A percentile compares a stretch with the other conserved stretches of the same genome.
Evolutionary conservation across 35 echinoderm and acorn worm genomes (phyloP).

Genomic region (Lytechinus variegatus): DNA sequence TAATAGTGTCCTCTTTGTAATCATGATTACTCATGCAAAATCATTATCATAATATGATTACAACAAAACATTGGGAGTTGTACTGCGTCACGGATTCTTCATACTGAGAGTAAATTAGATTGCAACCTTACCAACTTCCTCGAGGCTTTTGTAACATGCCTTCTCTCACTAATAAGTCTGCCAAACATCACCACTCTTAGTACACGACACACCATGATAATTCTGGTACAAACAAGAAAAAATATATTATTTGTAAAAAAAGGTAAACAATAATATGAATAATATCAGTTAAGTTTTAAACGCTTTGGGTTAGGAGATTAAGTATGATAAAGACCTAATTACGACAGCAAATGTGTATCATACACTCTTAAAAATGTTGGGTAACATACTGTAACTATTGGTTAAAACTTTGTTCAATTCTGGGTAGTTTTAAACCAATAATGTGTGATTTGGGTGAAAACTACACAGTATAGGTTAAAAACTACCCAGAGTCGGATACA

Average conservation of each 20-base stretch:
- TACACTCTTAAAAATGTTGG: too few species aligned
- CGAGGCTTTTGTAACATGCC: constrained; percentile 89
- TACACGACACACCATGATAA: constrained; percentile 85
- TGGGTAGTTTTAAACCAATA: too few species aligned
- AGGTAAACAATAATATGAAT: not conserved
- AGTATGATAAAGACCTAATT: too few species aligned
- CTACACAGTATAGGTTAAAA: too few species aligned
- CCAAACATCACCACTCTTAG: constrained; percentile 75
- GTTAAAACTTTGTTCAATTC: too few species aligned
- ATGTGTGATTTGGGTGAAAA: too few species aligned
- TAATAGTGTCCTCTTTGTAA: not conserved
- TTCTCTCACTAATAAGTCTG: constrained; percentile 86
- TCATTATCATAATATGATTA: not conserved
- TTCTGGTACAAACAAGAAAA: constrained; percentile 55
- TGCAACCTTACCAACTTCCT: constrained; percentile 81
- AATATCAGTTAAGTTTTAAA: not conserved
- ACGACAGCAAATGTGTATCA: too few species aligned
- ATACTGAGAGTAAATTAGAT: not conserved
- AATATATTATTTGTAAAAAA: not conserved
- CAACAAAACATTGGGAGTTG: not conserved
- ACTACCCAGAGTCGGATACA: too few species aligned
- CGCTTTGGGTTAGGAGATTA: not conserved
- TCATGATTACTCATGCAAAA: not conserved
- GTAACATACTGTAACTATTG: too few species aligned
- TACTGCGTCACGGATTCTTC: not conserved